Evolutionary conservation across 2,113 vertebrate species (phyloP), one percentile per base, ranked within the genome.

Genomic region (Oreochromis niloticus): DNA sequence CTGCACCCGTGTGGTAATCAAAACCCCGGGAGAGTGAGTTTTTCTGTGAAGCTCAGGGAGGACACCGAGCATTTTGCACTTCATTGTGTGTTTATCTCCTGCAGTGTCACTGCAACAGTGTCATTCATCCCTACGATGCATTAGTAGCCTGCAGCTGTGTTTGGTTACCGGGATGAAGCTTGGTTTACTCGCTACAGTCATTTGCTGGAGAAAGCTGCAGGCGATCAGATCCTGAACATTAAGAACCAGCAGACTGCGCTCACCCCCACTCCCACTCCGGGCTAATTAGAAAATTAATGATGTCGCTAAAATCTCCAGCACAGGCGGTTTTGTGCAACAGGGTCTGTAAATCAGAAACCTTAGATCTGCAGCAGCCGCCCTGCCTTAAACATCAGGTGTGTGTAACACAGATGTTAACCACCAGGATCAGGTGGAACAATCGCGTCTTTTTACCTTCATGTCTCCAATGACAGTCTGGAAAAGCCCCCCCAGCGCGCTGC

Each of bases 401-500:
- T 11, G 13, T 0, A 11, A 43, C 17, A 13, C 12, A 7, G 61
- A 57, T 56, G 48, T 43, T 2, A 19, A 81, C n/a, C 19, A 82
- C 7, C 61, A 39, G 27, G 11, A 34, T 55, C 75, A 56, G 55
- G 13, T 27, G 30, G 8, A 52, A 57, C 55, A 22, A 63, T 19
- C 36, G 17, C 13, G 22, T 6, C 7, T 12, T 9, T 46, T 59
- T 93, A 96, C 96, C 96, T 97, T 97, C 96, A 97, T 96, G 90
- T 97, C 96, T 80, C 91, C 94, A 13, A 97, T 96, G 34, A 96
- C 93, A 4, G 95, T 96, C 87, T 97, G 96, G 94, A 97, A 97
- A 13, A 97, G 95, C 80, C 96, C 96, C 81, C 96, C 96, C 83
- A 97, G 94, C 83, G 96, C 96, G 93, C 96, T 96, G 94, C 96